Evolutionary conservation across 2,888 invertebrate species (phyloP).

Genomic region (Druceiella hillmani): DNA sequence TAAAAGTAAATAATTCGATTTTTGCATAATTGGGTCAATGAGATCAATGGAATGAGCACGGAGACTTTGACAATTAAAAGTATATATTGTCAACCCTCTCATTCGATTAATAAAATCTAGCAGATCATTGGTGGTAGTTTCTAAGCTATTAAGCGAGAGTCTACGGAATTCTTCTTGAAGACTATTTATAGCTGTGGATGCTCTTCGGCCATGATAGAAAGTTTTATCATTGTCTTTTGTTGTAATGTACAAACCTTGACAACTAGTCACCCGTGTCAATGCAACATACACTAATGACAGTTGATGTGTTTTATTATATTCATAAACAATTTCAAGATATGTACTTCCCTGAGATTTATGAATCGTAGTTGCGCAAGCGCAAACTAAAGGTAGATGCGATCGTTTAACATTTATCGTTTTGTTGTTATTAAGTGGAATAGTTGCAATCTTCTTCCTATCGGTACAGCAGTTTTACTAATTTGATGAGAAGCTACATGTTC

Average conservation of each 20-base stretch:
- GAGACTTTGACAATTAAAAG: too few species aligned
- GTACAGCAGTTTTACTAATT: conserved; percentile 5
- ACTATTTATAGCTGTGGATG: too few species aligned
- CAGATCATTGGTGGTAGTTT: too few species aligned
- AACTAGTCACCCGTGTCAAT: conserved; percentile 11
- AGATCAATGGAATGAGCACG: too few species aligned
- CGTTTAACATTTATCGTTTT: conserved; percentile 11
- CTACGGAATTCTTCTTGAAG: too few species aligned
- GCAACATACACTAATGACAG: conserved; percentile 12
- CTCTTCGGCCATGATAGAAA: too few species aligned
- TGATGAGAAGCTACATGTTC: conserved; percentile 5
- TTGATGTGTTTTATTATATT: conserved; percentile 17
- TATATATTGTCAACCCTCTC: too few species aligned
- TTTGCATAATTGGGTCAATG: too few species aligned
- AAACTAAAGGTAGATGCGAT: conserved; percentile 13
- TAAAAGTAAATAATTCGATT: too few species aligned
- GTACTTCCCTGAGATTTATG: conserved; percentile 24
- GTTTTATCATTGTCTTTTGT: conserved; percentile 12
- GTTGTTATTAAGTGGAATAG: conserved; percentile 2
- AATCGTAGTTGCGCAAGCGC: conserved; percentile 21
- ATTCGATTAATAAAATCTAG: too few species aligned
- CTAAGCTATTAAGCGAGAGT: too few species aligned
- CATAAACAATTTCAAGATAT: conserved; percentile 22
- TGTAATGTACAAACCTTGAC: conserved; percentile 9
- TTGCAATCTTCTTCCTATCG: too few species aligned